Evolutionary conservation across 2,888 invertebrate species (phyloP).

Genomic region (Philereme transversata): DNA sequence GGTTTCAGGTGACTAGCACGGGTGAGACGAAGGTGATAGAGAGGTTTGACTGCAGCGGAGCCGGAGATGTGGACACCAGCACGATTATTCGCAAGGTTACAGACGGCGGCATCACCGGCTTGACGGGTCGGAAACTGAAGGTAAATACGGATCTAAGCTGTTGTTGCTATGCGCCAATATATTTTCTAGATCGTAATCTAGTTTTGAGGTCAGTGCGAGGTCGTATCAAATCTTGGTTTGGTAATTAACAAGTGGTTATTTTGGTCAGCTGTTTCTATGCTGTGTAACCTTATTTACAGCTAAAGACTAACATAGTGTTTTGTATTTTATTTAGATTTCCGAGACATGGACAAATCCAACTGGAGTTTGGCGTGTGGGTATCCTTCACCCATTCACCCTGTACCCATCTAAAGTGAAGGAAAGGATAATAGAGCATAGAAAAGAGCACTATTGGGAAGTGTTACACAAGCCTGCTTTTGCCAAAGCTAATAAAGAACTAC

Average conservation of each 20-base stretch:
- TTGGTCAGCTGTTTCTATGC: slow-evolving; percentile 15
- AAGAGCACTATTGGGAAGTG: slow-evolving; percentile 93
- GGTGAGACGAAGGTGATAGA: slow-evolving; percentile 97
- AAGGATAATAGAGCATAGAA: slow-evolving; percentile 90
- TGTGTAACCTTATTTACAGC: neutral
- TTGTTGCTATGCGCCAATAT: slow-evolving; percentile 17
- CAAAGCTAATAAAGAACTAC: slow-evolving; percentile 89
- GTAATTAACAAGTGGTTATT: slow-evolving; percentile 12
- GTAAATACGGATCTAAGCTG: slow-evolving; percentile 72
- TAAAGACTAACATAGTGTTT: neutral
- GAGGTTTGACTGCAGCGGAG: slow-evolving; percentile 97
- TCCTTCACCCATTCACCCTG: slow-evolving; percentile 93
- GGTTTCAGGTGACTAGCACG: slow-evolving; percentile 90
- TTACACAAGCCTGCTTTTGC: slow-evolving; percentile 91
- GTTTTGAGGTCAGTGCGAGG: slow-evolving; percentile 25
- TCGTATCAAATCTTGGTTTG: slow-evolving; percentile 14
- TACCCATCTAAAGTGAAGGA: slow-evolving; percentile 94
- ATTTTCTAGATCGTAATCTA: slow-evolving; percentile 16
- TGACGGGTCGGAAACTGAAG: slow-evolving; percentile 94
- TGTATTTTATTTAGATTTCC: slow-evolving; percentile 86
- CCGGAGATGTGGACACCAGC: slow-evolving; percentile 97
- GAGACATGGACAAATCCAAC: slow-evolving; percentile 92
- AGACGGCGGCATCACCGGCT: slow-evolving; percentile 91
- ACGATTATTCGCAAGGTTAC: slow-evolving; percentile 72
- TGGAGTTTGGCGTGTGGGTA: slow-evolving; percentile 93